phyloP scores from a whole-genome alignment of 2,113 vertebrate genomes.

The Trogon surrucura region DNA sequence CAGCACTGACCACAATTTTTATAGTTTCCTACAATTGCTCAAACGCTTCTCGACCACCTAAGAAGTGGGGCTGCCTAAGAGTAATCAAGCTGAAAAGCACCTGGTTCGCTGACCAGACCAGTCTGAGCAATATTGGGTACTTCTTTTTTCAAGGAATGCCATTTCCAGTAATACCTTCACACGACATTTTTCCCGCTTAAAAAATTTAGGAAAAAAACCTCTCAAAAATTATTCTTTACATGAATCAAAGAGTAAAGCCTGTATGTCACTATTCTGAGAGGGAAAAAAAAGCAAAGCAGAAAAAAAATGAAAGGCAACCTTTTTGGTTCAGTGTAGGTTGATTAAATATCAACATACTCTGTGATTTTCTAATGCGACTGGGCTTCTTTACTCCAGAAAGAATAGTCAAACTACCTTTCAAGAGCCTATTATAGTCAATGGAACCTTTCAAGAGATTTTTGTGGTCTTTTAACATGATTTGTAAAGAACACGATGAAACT shows the following conservation, averaged over 20 bases:
- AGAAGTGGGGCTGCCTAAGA: background rate
- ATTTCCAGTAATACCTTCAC: background rate
- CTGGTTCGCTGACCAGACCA: background rate
- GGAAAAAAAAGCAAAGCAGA: background rate
- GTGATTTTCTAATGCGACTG: background rate
- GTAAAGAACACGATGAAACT: background rate
- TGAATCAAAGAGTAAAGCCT: background rate
- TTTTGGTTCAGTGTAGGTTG: background rate
- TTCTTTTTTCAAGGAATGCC: background rate
- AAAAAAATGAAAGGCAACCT: background rate
- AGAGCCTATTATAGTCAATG: background rate
- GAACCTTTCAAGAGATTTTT: background rate
- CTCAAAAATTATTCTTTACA: background rate
- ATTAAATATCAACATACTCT: background rate
- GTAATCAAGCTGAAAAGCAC: background rate
- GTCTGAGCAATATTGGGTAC: background rate
- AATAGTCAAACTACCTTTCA: background rate
- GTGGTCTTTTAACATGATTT: background rate
- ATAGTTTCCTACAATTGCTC: background rate
- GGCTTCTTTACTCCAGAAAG: background rate
- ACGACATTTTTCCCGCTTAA: background rate
- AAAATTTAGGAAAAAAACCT: background rate
- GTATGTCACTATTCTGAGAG: background rate
- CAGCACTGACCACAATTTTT: background rate
- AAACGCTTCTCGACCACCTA: background rate